A percentile compares a stretch with the other conserved stretches of the same genome.
phyloP scores from a whole-genome alignment of 2,113 vertebrate genomes.

The Meriones unguiculatus region DNA sequence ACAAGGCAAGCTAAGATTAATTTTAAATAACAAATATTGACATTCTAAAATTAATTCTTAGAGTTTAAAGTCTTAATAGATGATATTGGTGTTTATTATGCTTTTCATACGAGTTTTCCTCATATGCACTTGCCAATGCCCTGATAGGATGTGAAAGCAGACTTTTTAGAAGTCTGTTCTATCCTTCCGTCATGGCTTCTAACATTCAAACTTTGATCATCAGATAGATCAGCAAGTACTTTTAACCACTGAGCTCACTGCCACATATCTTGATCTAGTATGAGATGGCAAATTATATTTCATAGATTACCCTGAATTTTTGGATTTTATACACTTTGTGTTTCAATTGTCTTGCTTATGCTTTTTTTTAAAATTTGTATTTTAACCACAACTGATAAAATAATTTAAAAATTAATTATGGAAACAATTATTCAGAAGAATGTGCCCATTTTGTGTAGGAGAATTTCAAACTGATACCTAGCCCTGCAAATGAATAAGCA shows the following conservation, averaged over 20 bases:
- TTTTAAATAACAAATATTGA: background rate
- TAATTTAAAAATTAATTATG: background rate
- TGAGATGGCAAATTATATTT: background rate
- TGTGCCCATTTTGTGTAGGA: background rate
- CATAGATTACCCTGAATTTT: background rate
- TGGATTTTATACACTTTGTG: background rate
- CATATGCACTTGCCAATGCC: background rate
- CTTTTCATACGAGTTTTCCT: background rate
- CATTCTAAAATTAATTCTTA: background rate
- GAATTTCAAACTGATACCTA: background rate
- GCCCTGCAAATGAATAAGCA: background rate
- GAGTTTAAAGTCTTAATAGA: background rate
- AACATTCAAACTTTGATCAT: background rate
- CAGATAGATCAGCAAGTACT: too few relatives aligned
- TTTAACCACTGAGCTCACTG: background rate
- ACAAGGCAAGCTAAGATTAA: background rate
- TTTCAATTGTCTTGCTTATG: background rate
- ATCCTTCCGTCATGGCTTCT: background rate
- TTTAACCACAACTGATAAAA: background rate
- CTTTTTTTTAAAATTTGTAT: background rate
- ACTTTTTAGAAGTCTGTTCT: background rate
- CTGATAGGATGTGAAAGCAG: background rate
- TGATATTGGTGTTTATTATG: background rate
- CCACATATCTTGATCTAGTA: background rate
- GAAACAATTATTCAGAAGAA: background rate